Conservation (phyloP, 2,113 vertebrate genomes). For the Malurus cyaneus region DNA sequence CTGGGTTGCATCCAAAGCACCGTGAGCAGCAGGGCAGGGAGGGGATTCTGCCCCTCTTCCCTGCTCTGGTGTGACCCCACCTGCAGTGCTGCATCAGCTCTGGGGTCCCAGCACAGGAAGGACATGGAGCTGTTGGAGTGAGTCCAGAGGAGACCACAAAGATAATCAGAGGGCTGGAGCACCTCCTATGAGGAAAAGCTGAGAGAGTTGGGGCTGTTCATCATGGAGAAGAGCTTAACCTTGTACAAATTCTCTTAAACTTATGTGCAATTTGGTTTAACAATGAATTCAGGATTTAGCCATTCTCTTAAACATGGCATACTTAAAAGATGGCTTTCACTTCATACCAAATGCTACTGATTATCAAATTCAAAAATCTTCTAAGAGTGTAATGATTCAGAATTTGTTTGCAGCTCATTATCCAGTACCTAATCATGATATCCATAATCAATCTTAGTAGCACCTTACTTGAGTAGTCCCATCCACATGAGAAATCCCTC, state of each 20-base stretch:
- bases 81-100: not conserved
- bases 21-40: not conserved
- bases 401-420: not conserved
- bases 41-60: not conserved
- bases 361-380: not conserved
- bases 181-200: not conserved
- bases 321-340: not conserved
- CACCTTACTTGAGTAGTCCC: not conserved
- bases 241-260: not conserved
- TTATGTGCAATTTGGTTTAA: not conserved
- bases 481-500: not conserved
- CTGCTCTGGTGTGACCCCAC: not conserved
- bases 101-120: not conserved
- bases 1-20: not conserved
- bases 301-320: not conserved
- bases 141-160: not conserved
- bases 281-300: not conserved
- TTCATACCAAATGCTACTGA: not conserved
- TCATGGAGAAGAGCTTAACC: not conserved
- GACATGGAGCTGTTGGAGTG: rapidly evolving
- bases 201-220: not conserved
- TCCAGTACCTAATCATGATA: not conserved
- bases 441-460: not conserved
- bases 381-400: not conserved
- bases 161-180: not conserved